phyloP scores from a whole-genome alignment of 2,113 vertebrate species.

The Malurus melanocephalus region DNA sequence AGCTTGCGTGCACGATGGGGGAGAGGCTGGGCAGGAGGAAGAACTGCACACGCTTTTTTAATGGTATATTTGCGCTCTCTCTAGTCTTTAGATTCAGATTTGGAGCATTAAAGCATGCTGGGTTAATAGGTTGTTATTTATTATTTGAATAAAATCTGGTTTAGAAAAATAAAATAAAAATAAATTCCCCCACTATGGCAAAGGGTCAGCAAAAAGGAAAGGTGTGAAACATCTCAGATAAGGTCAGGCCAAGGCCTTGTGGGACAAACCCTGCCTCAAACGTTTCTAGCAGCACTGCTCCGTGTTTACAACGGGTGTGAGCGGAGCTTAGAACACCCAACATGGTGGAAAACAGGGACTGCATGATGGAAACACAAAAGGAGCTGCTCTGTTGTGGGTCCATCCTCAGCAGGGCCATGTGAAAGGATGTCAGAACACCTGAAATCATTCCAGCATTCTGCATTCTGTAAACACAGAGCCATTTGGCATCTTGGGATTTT shows the following conservation, averaged over 20 bases:
- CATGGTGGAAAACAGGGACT: neutral
- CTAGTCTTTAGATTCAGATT: slow-evolving; percentile 63
- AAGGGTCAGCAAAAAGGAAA: neutral
- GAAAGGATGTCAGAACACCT: neutral
- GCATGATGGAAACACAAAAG: neutral
- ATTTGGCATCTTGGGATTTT: rapidly evolving
- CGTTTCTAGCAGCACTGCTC: neutral
- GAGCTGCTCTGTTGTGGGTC: neutral
- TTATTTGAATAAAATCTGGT: slow-evolving; percentile 39
- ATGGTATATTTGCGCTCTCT: slow-evolving; percentile 66
- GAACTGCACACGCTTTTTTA: slow-evolving; percentile 68
- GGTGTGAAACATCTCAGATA: neutral
- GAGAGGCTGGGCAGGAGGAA: slow-evolving; percentile 72
- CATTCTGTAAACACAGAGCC: rapidly evolving
- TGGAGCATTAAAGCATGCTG: slow-evolving; percentile 56
- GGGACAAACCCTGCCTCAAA: slow-evolving; percentile 3
- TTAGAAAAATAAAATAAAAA: neutral
- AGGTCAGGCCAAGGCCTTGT: neutral
- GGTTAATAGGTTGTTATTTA: slow-evolving; percentile 60
- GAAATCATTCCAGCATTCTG: neutral
- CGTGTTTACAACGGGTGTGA: neutral
- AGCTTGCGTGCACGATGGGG: slow-evolving; percentile 62
- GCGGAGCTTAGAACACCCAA: neutral
- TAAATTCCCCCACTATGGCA: neutral
- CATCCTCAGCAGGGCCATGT: rapidly evolving